These are phyloP conservation scores for Liposcelis brunnea DNA, from an alignment of 2,888 invertebrate species.

Conservation along the genomic window DNA sequence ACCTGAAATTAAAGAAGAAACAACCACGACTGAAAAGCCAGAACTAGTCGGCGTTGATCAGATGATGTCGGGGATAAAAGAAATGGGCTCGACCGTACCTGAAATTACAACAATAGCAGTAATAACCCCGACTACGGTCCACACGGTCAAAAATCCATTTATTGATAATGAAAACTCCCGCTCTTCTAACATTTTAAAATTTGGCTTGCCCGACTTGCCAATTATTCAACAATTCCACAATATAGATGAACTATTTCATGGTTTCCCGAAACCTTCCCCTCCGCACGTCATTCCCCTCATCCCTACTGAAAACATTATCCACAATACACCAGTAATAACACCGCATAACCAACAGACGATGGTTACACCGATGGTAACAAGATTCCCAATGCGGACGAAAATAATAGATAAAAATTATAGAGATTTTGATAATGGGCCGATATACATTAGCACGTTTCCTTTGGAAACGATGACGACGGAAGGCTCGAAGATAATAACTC, in stretches of 20 bases:
- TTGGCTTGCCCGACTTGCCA: slow-evolving; percentile 15
- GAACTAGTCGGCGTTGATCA: background rate
- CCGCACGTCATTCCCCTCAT: too few species aligned
- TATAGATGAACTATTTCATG: slow-evolving; percentile 15
- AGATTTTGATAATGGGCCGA: too few species aligned
- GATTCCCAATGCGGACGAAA: too few species aligned
- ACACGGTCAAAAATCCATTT: slow-evolving; percentile 11
- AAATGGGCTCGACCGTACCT: background rate
- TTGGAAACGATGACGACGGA: slow-evolving; percentile 24
- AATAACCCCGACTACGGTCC: slow-evolving; percentile 11
- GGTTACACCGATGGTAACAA: too few species aligned
- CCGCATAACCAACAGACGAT: too few species aligned
- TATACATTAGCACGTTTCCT: too few species aligned
- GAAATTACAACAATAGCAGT: background rate
- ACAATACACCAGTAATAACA: too few species aligned
- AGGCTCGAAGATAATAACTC: slow-evolving; percentile 42
- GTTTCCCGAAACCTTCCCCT: too few species aligned
- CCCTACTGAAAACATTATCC: too few species aligned
- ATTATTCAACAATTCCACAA: slow-evolving; percentile 18
- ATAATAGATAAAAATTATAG: too few species aligned
- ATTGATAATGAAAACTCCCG: background rate
- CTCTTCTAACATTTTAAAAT: slow-evolving; percentile 1
- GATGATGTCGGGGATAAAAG: background rate
- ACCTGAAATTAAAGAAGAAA: background rate
- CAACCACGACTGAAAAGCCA: background rate